phyloP scores from a whole-genome alignment of 2,113 vertebrate species.

The Actenoides hombroni region DNA sequence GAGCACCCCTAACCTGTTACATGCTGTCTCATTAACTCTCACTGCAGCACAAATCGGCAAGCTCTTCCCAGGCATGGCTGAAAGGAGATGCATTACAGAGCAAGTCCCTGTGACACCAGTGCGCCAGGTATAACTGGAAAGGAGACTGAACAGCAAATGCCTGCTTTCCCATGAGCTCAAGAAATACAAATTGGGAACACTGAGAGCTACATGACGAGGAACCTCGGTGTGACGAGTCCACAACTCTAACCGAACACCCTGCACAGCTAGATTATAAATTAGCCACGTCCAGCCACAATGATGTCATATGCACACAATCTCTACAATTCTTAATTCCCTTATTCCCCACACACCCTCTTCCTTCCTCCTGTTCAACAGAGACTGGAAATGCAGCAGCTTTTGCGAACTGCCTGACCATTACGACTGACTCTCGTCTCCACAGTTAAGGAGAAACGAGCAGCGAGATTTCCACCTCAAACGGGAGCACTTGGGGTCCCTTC shows the following conservation, averaged over 20 bases:
- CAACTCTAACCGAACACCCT: background rate
- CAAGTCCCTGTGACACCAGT: background rate
- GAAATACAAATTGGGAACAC: background rate
- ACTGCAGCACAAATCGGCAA: background rate
- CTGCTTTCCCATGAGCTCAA: background rate
- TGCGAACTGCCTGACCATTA: background rate
- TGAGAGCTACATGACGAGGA: background rate
- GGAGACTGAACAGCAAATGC: background rate
- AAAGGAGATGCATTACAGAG: background rate
- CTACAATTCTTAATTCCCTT: background rate
- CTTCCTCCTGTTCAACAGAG: constrained; percentile 34
- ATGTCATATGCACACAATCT: constrained; percentile 27
- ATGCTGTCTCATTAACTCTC: background rate
- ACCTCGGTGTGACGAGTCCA: background rate
- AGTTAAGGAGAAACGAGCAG: background rate
- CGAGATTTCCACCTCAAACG: background rate
- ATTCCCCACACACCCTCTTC: constrained; percentile 52
- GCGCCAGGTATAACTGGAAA: background rate
- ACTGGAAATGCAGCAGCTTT: background rate
- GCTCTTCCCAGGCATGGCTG: background rate
- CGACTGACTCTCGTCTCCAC: background rate
- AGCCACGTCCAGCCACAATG: background rate
- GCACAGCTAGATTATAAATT: background rate
- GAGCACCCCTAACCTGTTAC: background rate
- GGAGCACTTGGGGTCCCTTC: background rate